phyloP scores from a whole-genome alignment of 2,113 vertebrate genomes.

The Taurulus bubalis region DNA sequence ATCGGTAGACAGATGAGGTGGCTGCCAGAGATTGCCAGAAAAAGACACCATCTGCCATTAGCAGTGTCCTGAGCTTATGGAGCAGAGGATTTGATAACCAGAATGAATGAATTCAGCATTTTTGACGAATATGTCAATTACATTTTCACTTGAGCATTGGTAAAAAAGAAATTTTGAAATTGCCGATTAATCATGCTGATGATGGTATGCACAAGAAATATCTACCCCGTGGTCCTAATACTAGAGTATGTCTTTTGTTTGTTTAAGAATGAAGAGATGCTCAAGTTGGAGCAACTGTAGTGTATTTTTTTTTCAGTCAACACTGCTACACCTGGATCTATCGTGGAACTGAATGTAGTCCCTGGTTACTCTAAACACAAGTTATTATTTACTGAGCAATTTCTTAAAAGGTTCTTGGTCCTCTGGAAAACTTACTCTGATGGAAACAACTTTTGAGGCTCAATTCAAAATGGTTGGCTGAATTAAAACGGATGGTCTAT shows the following conservation, averaged over 20 bases:
- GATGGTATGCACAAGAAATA: not conserved
- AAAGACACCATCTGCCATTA: constrained; percentile 69
- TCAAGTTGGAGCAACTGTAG: not conserved
- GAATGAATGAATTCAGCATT: constrained; percentile 50
- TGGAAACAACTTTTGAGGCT: not conserved
- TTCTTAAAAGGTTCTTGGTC: not conserved
- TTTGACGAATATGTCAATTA: constrained; percentile 18
- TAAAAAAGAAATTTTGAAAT: constrained; percentile 4
- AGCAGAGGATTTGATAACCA: constrained; percentile 47
- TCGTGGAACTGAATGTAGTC: not conserved
- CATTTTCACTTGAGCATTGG: constrained; percentile 6
- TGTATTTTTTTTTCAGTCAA: not conserved
- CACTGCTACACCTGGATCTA: not conserved
- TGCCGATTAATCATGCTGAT: not conserved
- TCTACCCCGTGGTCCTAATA: not conserved
- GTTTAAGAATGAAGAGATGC: not conserved
- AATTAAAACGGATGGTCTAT: not conserved
- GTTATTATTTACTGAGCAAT: not conserved
- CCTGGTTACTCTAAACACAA: not conserved
- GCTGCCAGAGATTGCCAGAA: constrained; percentile 49
- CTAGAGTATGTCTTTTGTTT: not conserved
- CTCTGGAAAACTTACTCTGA: not conserved
- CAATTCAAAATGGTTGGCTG: not conserved
- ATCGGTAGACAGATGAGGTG: constrained; percentile 68
- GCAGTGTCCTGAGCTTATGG: constrained; percentile 25